A percentile compares a stretch with the other conserved stretches of the same genome.
Evolutionary conservation across 2,888 invertebrate genomes (phyloP).

Genomic region (Diplazon laetatorius): DNA sequence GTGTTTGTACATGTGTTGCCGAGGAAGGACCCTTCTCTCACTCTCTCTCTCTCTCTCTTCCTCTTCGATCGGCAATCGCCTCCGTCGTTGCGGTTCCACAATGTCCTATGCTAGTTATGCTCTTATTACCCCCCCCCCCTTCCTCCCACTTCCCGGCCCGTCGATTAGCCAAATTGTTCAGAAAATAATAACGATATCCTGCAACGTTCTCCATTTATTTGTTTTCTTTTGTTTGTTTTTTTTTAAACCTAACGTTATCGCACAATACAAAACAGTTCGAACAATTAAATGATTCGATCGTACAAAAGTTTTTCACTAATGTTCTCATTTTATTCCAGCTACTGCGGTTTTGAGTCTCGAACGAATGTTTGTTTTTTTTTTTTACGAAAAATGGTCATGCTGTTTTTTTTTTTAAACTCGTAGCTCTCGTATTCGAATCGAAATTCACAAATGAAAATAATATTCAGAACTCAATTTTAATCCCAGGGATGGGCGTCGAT

Average conservation of each 20-base stretch:
- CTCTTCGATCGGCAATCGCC: constrained; percentile 45
- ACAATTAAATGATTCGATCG: neutral
- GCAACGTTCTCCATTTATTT: constrained; percentile 62
- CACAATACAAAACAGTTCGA: neutral
- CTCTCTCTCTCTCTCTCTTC: neutral
- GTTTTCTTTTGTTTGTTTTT: neutral
- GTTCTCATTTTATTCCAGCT: too few relatives aligned
- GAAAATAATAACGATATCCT: constrained; percentile 74
- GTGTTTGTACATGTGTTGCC: constrained; percentile 2
- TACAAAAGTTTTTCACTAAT: neutral
- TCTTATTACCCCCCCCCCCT: constrained; percentile 40
- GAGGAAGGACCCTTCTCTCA: constrained; percentile 21
- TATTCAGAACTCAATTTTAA: neutral
- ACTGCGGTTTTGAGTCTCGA: too few relatives aligned
- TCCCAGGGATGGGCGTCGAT: too few relatives aligned
- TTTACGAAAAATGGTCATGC: too few relatives aligned
- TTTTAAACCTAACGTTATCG: neutral
- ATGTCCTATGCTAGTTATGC: constrained; percentile 29
- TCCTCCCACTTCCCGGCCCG: constrained; percentile 56
- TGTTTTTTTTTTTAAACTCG: too few relatives aligned
- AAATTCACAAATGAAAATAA: too few relatives aligned
- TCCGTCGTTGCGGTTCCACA: constrained; percentile 49
- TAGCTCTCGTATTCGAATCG: too few relatives aligned
- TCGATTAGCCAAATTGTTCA: constrained; percentile 78
- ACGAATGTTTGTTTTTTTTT: too few relatives aligned